Conservation (phyloP, 2,888 invertebrate genomes). For the Ophion obscuratus region DNA sequence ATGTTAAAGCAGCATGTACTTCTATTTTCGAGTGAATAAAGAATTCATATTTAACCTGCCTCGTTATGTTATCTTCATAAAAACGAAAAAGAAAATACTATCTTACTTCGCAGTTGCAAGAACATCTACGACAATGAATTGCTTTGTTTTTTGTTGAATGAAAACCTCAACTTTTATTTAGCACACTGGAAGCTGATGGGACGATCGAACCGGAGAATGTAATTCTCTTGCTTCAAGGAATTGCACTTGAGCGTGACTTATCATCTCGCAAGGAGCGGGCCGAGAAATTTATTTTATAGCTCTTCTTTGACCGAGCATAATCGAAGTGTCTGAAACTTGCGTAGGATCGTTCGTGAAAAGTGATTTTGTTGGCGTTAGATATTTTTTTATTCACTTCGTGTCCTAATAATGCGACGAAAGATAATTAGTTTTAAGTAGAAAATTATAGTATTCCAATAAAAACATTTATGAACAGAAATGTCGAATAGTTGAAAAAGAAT, state of each 20-base stretch:
- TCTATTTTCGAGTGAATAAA: too few relatives aligned
- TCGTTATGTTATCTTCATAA: not conserved
- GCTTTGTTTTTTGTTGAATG: too few relatives aligned
- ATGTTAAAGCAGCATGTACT: too few relatives aligned
- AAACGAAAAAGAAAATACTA: not conserved
- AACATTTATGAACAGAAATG: not conserved
- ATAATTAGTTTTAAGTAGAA: not conserved
- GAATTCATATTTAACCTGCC: too few relatives aligned
- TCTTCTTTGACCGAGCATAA: not conserved
- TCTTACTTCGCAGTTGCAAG: not conserved
- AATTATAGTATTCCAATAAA: not conserved
- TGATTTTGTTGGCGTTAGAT: not conserved
- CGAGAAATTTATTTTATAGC: not conserved
- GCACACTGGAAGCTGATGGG: not conserved
- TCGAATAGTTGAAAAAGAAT: not conserved
- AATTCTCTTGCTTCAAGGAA: not conserved
- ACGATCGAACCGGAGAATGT: not conserved
- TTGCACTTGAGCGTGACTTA: not conserved
- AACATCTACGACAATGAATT: not conserved
- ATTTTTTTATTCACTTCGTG: not conserved
- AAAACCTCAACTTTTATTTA: too few relatives aligned
- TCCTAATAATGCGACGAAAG: slow-evolving; percentile 22
- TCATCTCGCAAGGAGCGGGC: slow-evolving; percentile 1
- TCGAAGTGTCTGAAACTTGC: not conserved
- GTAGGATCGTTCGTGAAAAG: not conserved